phyloP scores from a whole-genome alignment of 2,888 invertebrate species.

The Theretra japonica region DNA sequence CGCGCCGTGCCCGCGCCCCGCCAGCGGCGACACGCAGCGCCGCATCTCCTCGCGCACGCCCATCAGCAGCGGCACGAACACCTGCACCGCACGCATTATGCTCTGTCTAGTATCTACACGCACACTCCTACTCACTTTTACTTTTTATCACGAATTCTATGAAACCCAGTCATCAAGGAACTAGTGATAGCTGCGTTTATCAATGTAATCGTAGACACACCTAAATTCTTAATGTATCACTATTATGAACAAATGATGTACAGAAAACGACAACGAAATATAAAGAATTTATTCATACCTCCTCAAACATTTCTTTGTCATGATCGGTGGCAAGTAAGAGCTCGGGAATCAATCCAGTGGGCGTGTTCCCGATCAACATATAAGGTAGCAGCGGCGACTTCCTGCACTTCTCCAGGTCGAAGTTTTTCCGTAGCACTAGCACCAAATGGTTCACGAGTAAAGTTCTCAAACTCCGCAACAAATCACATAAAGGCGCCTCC shows the following conservation, averaged over 20 bases:
- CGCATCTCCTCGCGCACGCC: conserved; percentile 85
- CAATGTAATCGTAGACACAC: no score
- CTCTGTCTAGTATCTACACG: no score
- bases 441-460: conserved; percentile 85
- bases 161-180: no score
- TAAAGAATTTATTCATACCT: conserved; percentile 57
- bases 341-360: conserved; percentile 89
- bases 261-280: not conserved
- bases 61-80: conserved; percentile 73
- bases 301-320: conserved; percentile 85
- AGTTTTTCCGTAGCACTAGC: conserved; percentile 83
- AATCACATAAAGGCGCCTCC: conserved; percentile 88
- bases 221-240: no score
- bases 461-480: conserved; percentile 84
- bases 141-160: no score
- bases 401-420: conserved; percentile 79
- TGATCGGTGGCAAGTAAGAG: conserved; percentile 86
- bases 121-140: no score
- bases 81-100: conserved; percentile 55
- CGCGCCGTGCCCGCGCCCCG: conserved; percentile 88
- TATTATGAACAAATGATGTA: no score
- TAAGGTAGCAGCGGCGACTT: conserved; percentile 88
- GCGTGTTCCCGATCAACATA: conserved; percentile 88
- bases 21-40: conserved; percentile 88
- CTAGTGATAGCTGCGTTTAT: no score